Evolutionary conservation across 2,888 invertebrate species (phyloP), one percentile per base, ranked within the genome.

Genomic region (Apodemia mormo): DNA sequence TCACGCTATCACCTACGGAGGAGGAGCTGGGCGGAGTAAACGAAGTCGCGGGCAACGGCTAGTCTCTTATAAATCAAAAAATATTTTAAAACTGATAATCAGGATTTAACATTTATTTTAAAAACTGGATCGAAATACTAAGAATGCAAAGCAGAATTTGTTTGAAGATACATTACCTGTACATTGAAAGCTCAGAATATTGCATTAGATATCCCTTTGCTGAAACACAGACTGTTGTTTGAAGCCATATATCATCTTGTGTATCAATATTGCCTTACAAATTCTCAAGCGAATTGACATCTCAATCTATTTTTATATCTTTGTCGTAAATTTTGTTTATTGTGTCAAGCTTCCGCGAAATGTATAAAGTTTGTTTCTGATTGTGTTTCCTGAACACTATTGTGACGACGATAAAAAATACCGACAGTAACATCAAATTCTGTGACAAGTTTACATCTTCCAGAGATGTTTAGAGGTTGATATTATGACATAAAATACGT

Each of bases 351-450:
- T 61, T 33, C 33, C 58, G 58, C 30, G 58, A 33, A 61, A 61
- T 61, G 30, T 61, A 33, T 14, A 30, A 61, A 61, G 61, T 61
- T 61, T 61, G 61, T 61, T 30, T 61, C 30, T 61, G 61, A 61
- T 61, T 61, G 33, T 61, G 14, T 61, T 61, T 61, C 61, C 61
- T 61, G 61, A 61, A 61, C 61, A 61, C 61, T 61, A 61, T 61
- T 61, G 61, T 14, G 14, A 61, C 29, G 61, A 61, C 10, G 30
- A n/a, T 58, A 61, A 61, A 61, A 61, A 61, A 61, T 61, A 10
- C 29, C 58, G 29, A 61, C 33, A 3, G 33, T 29, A 30, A 10
- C 10, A 58, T 29, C 4, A 58, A 33, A 49, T 49, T 49, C 12
- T 12, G 49, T 12, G 12, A 33, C 37, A 37, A 61, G 61, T 61